Evolutionary conservation across 1,140 invertebrate genomes (phyloP).

Genomic region (Drosophila auraria): DNA sequence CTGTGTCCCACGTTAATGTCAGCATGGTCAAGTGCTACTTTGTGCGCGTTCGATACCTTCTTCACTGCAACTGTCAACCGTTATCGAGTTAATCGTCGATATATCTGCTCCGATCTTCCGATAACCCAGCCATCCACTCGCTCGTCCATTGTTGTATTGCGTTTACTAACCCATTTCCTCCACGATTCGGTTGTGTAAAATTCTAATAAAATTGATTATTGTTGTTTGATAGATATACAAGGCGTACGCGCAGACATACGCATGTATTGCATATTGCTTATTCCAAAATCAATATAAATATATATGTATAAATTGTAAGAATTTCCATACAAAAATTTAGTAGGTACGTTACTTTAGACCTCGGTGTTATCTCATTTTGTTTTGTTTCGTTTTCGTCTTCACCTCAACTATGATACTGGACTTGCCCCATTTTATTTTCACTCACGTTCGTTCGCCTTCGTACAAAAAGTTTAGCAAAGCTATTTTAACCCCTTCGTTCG

Average conservation of each 20-base stretch:
- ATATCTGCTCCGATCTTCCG: not conserved
- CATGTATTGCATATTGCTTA: constrained; percentile 81
- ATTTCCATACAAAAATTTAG: constrained; percentile 85
- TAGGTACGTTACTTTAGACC: constrained; percentile 85
- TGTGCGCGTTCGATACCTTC: constrained; percentile 49
- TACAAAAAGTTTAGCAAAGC: constrained; percentile 72
- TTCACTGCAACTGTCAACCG: constrained; percentile 9
- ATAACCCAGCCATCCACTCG: not conserved
- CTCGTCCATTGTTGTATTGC: constrained; percentile 28
- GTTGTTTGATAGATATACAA: constrained; percentile 77
- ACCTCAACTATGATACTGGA: constrained; percentile 70
- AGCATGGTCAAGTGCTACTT: constrained; percentile 45
- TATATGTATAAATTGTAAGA: constrained; percentile 85
- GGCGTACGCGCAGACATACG: constrained; percentile 60
- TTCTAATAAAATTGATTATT: constrained; percentile 83
- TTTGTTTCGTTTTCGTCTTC: constrained; percentile 42
- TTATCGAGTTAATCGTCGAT: constrained; percentile 16
- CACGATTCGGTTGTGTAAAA: constrained; percentile 69
- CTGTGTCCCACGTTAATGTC: constrained; percentile 19
- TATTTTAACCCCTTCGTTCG: constrained; percentile 29
- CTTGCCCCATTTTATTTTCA: constrained; percentile 61
- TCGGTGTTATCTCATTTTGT: constrained; percentile 77
- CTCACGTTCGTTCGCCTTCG: constrained; percentile 57
- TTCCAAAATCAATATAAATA: constrained; percentile 84
- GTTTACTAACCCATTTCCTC: constrained; percentile 32